These are phyloP conservation scores for Clostera curtula DNA, from an alignment of 2,888 invertebrate species.

Conservation along the genomic window DNA sequence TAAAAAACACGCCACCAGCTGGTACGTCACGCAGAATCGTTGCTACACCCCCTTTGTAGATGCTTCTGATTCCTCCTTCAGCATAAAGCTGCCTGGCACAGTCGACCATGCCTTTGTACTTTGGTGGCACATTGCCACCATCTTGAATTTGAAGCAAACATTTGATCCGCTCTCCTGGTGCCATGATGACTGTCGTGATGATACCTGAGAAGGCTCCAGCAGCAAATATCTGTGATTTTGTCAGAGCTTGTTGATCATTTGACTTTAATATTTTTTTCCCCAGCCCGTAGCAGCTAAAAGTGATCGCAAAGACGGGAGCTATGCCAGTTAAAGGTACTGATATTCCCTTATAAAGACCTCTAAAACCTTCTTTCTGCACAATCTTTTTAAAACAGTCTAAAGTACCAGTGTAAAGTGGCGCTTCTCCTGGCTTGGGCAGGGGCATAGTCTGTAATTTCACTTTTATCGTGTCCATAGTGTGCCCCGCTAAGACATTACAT, in stretches of 20 bases:
- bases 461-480: conserved; percentile 97
- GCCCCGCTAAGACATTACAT: conserved; percentile 95
- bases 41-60: conserved; percentile 87
- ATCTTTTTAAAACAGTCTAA: conserved; percentile 96
- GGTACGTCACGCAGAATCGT: conserved; percentile 87
- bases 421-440: conserved; percentile 82
- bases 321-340: conserved; percentile 97
- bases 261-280: conserved; percentile 84
- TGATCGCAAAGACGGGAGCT: conserved; percentile 98
- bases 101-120: conserved; percentile 95
- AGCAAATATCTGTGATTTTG: conserved; percentile 86
- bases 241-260: conserved; percentile 78
- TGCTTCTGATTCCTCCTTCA: conserved; percentile 93
- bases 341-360: conserved; percentile 90
- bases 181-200: conserved; percentile 97
- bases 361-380: conserved; percentile 87
- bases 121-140: conserved; percentile 78
- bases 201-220: conserved; percentile 99
- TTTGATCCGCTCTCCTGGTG: conserved; percentile 99
- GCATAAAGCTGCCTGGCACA: conserved; percentile 91
- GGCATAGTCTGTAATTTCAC: conserved; percentile 98
- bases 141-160: conserved; percentile 96
- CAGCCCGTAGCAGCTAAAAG: conserved; percentile 96
- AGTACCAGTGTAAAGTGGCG: conserved; percentile 89
- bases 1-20: conserved; percentile 97